Base-by-base conservation (phyloP, 2,888 invertebrate genomes). In the Chelonus formosanus region DNA sequence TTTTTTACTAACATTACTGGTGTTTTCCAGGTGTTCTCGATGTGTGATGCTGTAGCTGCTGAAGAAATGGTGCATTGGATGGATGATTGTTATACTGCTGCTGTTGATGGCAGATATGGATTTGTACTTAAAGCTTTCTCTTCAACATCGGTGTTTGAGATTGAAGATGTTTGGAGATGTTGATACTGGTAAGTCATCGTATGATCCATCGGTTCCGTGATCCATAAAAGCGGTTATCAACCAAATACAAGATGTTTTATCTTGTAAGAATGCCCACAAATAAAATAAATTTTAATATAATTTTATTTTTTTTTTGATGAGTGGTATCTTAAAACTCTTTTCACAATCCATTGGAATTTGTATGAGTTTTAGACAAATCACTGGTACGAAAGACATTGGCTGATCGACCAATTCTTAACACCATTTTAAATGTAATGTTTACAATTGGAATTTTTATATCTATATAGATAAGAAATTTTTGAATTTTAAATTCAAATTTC, bases 311-410 rank as follows among this genome's bases (percentile, higher is more conserved):
- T 43, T 7, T 20, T 20, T 20, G 20, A 1, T 20, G 20, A 20
- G 20, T 20, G 20, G 20, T 20, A 10, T 10, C 43, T 31, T 20
- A 48, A 48, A 48, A 48, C 8, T 20, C 20, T 20, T 20, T 20
- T 48, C 48, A n/a, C 8, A 20, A 20, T 20, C 4, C 8, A 62
- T 63, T 50, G 56, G 40, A 31, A 40, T 63, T 68, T 67, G 64
- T 52, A 60, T 53, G 5, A 59, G 43, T 53, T 56, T 67, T 57
- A 54, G 64, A 57, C 47, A 56, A 7, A 53, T 52, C 45, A 54
- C 64, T 52, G 56, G 56, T 52, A 45, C 54, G 43, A 65, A 68
- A 63, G 53, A 55, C n/a, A 60, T 67, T 69, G 71, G 65, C 63
- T 71, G 69, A n/a, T 60, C 44, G 64, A 48, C 67, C 70, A 68